phyloP scores from a whole-genome alignment of 2,888 invertebrate species.

The Priocnemis perturbator region DNA sequence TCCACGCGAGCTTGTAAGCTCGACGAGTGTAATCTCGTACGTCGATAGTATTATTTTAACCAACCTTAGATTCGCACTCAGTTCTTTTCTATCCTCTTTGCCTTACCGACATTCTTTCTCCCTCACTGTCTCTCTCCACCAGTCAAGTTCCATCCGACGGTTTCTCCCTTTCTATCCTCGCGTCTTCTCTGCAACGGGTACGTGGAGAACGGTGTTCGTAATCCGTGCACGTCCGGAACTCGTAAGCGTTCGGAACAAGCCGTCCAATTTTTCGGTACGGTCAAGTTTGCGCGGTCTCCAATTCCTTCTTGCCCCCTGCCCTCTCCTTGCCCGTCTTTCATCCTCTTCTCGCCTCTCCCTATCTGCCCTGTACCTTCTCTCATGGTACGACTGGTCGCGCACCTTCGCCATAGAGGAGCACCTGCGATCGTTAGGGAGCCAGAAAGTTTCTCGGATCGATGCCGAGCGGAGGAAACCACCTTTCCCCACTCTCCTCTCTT shows the following conservation, averaged over 20 bases:
- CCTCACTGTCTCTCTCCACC: too few relatives aligned
- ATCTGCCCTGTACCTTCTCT: slow-evolving; percentile 29
- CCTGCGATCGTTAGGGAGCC: slow-evolving; percentile 61
- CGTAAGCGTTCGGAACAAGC: slow-evolving; percentile 67
- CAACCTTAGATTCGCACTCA: too few relatives aligned
- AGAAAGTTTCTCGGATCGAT: slow-evolving; percentile 66
- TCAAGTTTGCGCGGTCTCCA: slow-evolving; percentile 62
- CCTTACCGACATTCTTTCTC: too few relatives aligned
- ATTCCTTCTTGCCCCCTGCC: slow-evolving; percentile 47
- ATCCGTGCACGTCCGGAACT: slow-evolving; percentile 65
- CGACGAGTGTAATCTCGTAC: too few relatives aligned
- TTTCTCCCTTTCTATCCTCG: too few relatives aligned
- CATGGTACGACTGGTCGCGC: slow-evolving; percentile 26
- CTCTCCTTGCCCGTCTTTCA: slow-evolving; percentile 5
- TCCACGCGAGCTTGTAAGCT: too few relatives aligned
- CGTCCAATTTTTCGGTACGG: slow-evolving; percentile 68
- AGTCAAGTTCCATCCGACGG: too few relatives aligned
- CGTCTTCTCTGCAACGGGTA: too few relatives aligned
- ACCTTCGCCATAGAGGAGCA: slow-evolving; percentile 51
- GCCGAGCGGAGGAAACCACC: slow-evolving; percentile 40
- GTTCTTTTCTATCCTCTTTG: too few relatives aligned
- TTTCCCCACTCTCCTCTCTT: slow-evolving; percentile 19
- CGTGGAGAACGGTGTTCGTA: slow-evolving; percentile 41
- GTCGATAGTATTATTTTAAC: too few relatives aligned
- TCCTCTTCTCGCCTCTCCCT: slow-evolving; percentile 13